Base-by-base conservation (phyloP, 2,113 vertebrate species). In the Microcebus griseorufus region DNA sequence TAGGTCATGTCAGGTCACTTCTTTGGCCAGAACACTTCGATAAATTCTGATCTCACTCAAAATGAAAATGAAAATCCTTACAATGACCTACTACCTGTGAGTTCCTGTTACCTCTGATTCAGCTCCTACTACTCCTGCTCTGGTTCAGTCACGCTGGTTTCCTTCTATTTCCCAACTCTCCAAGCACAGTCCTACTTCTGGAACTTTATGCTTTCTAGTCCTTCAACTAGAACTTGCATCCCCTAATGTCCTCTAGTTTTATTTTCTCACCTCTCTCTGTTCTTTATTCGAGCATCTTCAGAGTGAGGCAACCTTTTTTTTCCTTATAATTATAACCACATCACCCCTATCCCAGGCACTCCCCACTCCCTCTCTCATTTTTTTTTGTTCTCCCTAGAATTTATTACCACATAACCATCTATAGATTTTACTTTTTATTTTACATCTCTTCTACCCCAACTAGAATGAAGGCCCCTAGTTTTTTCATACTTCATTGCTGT, bases 391-490 rank as follows among this genome's bases (percentile, higher is more conserved):
- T 91, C 16, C 37, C 16, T 75, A 37, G 20, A 85, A 48, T 9
- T 14, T 64, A 76, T 18, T 67, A 16, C 32, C 34, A 25, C 72
- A 65, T 96, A 73, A 80, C 42, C 65, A 4, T 58, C 69, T 93
- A n/a, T 55, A 83, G 60, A 91, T 72, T 91, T 82, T 42, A 27
- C n/a, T 78, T 69, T 60, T 89, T 73, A 22, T 82, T 95, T 58
- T 65, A 16, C 51, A 8, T 27, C 37, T 55, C 9, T 91, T 3
- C 12, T 97, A 27, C 4, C 18, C 16, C 53, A 78, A 29, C 16
- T 51, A 78, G 55, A 75, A 75, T 58, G 45, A 94, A 83, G 58
- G 5, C 12, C 25, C 88, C 6, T 70, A 64, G 25, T 72, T 79
- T 14, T 78, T 91, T 90, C 39, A 81, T 55, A 70, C 6, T 13